Conservation (phyloP, 2,888 invertebrate genomes). For the Ophion slaviceki region DNA sequence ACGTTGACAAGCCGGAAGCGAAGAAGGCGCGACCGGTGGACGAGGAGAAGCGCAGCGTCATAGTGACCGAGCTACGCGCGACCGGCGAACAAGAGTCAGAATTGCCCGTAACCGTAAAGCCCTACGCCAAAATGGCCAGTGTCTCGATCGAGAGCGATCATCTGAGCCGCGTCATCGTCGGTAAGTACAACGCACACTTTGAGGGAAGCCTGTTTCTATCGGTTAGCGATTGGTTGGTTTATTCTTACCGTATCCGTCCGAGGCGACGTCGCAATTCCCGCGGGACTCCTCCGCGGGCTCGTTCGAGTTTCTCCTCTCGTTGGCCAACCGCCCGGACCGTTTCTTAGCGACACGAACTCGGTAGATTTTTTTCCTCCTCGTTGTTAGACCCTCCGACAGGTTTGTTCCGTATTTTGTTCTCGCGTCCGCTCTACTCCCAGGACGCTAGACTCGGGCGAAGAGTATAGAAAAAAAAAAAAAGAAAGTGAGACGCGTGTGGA, state of each 20-base stretch:
- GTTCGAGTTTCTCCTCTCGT: not conserved
- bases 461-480: constrained; percentile 26
- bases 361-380: constrained; percentile 29
- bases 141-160: constrained; percentile 79
- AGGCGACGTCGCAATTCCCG: not conserved
- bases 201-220: constrained; percentile 30
- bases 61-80: constrained; percentile 84
- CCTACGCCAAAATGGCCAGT: constrained; percentile 83
- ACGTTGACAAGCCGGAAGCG: constrained; percentile 72
- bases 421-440: not conserved
- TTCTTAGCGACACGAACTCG: constrained; percentile 5
- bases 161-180: constrained; percentile 74
- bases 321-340: not conserved
- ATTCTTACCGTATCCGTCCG: not conserved
- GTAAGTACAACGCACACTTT: constrained; percentile 76
- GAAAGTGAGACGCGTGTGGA: not conserved
- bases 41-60: constrained; percentile 83
- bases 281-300: not conserved
- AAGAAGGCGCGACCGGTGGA: constrained; percentile 78
- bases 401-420: not conserved
- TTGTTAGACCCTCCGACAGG: constrained; percentile 9
- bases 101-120: constrained; percentile 81
- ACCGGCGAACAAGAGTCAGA: constrained; percentile 84
- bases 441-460: not conserved
- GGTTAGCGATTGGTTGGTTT: constrained; percentile 29